Percentiles rank a stretch among this genome's conserved stretches.
These are phyloP conservation scores for Tamias sibiricus DNA, from an alignment of 2,113 vertebrate genomes.

Conservation along the genomic window DNA sequence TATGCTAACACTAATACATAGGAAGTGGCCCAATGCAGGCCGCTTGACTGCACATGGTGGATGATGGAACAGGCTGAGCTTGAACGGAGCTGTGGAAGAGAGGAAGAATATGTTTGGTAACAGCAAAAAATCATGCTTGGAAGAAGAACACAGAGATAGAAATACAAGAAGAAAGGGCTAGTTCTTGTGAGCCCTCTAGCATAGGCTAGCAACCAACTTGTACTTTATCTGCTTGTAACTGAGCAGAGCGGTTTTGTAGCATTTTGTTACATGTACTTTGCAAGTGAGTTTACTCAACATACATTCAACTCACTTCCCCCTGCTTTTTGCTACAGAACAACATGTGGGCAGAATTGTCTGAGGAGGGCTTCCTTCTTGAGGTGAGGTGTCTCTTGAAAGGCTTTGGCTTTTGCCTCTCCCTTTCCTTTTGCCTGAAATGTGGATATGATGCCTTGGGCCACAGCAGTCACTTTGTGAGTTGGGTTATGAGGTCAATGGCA, in stretches of 20 bases:
- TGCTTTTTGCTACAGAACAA: neutral
- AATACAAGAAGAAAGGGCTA: neutral
- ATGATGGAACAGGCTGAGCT: neutral
- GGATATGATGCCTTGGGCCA: neutral
- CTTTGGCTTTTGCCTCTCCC: neutral
- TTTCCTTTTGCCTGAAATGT: neutral
- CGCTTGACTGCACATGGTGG: too few relatives aligned
- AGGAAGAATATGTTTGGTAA: neutral
- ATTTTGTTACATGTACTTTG: neutral
- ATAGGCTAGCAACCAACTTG: neutral
- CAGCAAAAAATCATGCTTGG: neutral
- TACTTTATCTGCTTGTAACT: neutral
- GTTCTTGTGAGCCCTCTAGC: neutral
- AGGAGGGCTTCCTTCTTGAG: neutral
- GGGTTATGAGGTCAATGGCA: neutral
- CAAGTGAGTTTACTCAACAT: neutral
- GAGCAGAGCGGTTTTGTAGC: neutral
- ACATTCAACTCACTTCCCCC: neutral
- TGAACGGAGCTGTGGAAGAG: neutral
- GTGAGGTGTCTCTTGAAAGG: neutral
- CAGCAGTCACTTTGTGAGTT: neutral
- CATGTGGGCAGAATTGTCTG: neutral
- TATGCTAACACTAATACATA: neutral
- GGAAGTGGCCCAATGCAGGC: neutral
- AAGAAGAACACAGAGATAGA: neutral